A percentile compares a stretch with the other conserved stretches of the same genome.
Conservation (phyloP, 2,888 invertebrate species). For the Latrodectus hesperus region DNA sequence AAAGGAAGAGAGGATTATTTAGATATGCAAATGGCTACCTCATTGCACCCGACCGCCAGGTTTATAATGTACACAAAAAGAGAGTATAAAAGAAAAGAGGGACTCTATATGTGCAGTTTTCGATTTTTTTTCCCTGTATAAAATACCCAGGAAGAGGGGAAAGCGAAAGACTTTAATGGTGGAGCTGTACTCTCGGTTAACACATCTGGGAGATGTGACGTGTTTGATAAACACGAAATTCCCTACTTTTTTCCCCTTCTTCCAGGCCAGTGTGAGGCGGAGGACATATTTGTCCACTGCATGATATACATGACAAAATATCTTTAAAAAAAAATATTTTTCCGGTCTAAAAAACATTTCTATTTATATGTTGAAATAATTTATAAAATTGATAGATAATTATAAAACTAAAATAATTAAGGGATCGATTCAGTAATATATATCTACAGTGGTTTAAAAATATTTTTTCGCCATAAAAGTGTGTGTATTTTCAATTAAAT, state of each 20-base stretch:
- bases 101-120: neutral
- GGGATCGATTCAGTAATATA: too few relatives aligned
- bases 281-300: conserved; percentile 22
- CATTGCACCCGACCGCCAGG: conserved; percentile 49
- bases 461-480: too few relatives aligned
- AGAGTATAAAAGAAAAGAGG: conserved; percentile 26
- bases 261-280: neutral
- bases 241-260: neutral
- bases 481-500: too few relatives aligned
- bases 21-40: conserved; percentile 58
- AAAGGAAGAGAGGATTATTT: conserved; percentile 29
- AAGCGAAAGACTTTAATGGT: conserved; percentile 37
- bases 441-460: too few relatives aligned
- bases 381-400: too few relatives aligned
- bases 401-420: too few relatives aligned
- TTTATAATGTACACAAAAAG: conserved; percentile 59
- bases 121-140: conserved; percentile 23
- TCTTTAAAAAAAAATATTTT: too few relatives aligned
- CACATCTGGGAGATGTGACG: conserved; percentile 62
- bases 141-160: conserved; percentile 18
- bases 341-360: too few relatives aligned
- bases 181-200: conserved; percentile 63
- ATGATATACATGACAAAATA: neutral
- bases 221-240: conserved; percentile 56
- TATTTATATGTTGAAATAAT: too few relatives aligned